phyloP scores from a whole-genome alignment of 2,888 invertebrate species.

The Eilema caniola region DNA sequence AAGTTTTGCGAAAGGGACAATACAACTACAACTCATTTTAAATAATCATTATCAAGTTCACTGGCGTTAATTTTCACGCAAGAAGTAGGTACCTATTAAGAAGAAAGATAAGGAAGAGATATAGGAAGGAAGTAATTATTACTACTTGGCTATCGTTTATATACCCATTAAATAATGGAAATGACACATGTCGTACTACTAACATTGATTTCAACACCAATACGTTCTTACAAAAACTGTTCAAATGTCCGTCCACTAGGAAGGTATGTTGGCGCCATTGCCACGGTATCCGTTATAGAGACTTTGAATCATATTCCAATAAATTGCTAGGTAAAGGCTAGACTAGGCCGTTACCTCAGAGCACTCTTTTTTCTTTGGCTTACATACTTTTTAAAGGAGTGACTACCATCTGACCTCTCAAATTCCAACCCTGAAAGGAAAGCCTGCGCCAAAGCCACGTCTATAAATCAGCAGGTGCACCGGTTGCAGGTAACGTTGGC shows the following conservation, averaged over 20 bases:
- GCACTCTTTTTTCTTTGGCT: too few species aligned
- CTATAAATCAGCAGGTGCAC: too few species aligned
- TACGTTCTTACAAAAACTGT: not conserved
- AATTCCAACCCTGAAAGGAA: too few species aligned
- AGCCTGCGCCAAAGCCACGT: too few species aligned
- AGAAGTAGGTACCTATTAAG: not conserved
- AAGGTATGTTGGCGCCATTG: not conserved
- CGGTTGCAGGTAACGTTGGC: too few species aligned
- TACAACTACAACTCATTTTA: too few species aligned
- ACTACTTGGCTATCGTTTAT: not conserved
- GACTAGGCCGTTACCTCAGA: too few species aligned
- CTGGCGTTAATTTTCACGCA: constrained; percentile 18
- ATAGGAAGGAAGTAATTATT: constrained; percentile 39
- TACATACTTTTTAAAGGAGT: too few species aligned
- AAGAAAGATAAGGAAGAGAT: constrained; percentile 40
- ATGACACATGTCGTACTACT: constrained; percentile 10
- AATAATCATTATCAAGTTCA: not conserved
- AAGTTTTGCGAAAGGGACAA: too few species aligned
- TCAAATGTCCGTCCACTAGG: not conserved
- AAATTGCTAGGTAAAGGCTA: too few species aligned
- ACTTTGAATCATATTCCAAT: too few species aligned
- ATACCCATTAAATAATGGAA: constrained; percentile 1
- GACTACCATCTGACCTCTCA: too few species aligned
- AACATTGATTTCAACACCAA: constrained; percentile 13
- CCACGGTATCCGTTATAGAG: not conserved